Base-by-base conservation (phyloP, 23 tunicate species). In the Halocynthia aurantium region DNA sequence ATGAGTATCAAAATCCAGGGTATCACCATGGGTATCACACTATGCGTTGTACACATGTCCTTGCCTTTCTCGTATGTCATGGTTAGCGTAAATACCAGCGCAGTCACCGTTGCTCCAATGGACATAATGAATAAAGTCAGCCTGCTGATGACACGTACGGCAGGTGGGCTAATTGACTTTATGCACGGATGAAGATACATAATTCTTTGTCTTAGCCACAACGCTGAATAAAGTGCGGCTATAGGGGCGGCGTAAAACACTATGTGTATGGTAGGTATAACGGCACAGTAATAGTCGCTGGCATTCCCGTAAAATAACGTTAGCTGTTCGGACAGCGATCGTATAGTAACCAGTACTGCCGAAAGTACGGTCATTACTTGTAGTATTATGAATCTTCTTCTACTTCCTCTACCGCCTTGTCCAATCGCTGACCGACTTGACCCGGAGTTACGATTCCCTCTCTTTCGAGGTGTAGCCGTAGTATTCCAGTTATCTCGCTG, bases 161-260 rank as follows among this genome's bases (percentile, higher is more conserved):
- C 31, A 40, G 22, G 22, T 9, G 70, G 31, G 19, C 31, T 65
- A 15, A 5, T 20, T 49, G 70, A 40, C 22, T 49, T 65, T 11
- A 65, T 9, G 15, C 49, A 49, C 70, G 22, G 22, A 5, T 65
- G 70, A 65, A 65, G 31, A 65, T 65, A 65, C 19, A 65, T 40
- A 20, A 65, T 65, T 11, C 70, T 11, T 65, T 65, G 70, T 49
- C 70, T 5, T 9, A 65, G 70, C 70, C 70, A 65, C 10, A 65
- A 49, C 10, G 31, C 22, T 15, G 70, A 11, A 65, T 65, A 65
- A 20, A 65, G 22, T 2, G 70, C 6, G 9, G 70, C 70, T 15
- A 65, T 15, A 20, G 70, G 70, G 19, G 31, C 22, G 49, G 70
- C 70, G 70, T 65, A 65, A 40, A 65, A 65, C 19, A 65, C 10